Evolutionary conservation across 2,113 vertebrate species (phyloP), one percentile per base, ranked within the genome.

Genomic region (Oncorhynchus nerka): DNA sequence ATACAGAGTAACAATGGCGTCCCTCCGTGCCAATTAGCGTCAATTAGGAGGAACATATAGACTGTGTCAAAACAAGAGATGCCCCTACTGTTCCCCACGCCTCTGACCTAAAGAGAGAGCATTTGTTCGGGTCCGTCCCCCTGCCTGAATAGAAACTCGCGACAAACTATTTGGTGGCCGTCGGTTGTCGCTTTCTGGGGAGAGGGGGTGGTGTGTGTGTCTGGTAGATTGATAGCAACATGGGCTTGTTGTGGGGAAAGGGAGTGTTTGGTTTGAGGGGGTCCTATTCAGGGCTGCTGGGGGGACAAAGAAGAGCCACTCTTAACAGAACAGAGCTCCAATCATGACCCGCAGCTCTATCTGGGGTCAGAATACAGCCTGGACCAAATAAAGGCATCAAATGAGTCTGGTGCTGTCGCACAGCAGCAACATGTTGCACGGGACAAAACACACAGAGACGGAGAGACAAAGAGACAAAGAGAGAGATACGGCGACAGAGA

Each of bases 31-130:
- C 92, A 92, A 93, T 84, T 87, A 79, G 90, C 89, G 91, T 91
- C 89, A 94, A 95, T 94, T 94, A 94, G 59, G 89, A 88, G 85
- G 83, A 93, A 90, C 75, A 93, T 89, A 90, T 88, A 90, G 77
- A 90, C 85, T 75, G 85, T 91, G 84, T 89, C 87, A 87, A 90
- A 93, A 93, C 89, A 94, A 93, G 85, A 88, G 84, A 91, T 86
- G 92, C 83, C 88, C 86, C 87, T 88, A 87, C 86, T 62, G 80
- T 85, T 91, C 83, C 82, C 85, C 85, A n/a, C 77, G 39, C 86
- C 84, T 89, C 79, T 87, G 84, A 89, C 90, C 87, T 70, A 45
- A 55, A 88, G 71, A 75, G 82, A 71, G 64, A 76, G 20, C 67
- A 79, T 87, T 78, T 70, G 6, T 71, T 61, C 78, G 84, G 82